Evolutionary conservation across 2,888 invertebrate species (phyloP), one percentile per base, ranked within the genome.

Genomic region (Tillus elongatus): DNA sequence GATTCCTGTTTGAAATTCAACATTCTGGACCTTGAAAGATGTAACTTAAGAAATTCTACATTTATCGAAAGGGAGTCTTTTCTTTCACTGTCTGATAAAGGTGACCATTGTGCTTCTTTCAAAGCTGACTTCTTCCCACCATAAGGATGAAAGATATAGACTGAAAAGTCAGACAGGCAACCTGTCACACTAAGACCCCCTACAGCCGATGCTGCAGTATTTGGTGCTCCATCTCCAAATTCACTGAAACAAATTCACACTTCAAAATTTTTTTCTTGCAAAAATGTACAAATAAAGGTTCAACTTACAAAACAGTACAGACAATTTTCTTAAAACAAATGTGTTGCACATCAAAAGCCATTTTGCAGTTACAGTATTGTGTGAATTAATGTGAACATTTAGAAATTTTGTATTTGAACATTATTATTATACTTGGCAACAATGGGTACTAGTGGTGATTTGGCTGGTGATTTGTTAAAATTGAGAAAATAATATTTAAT

Each of bases 121-220:
- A 72, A 52, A 4, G 82, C 81, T 34, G 84, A 75, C 64, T 90
- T 90, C 64, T 91, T 91, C 33, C 85, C 86, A 4, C 95, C 95
- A 61, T 96, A 98, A 0, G 97, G 97, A 69, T 97, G 97, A 70
- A 96, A 98, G 56, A 98, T 91, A 66, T 92, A 95, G 2, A 98
- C 85, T 2, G 92, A 93, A 69, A 98, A 98, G 67, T 96, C 95
- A 0, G 93, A 90, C 41, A 98, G 73, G 55, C 92, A 93, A 1
- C 93, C 95, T 0, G 96, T 97, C 3, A 98, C 89, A 63, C 95
- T 91, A 2, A 91, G 70, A 0, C 91, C 90, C 15, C 89, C 90
- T 54, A 81, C 78, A 0, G 83, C 82, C 2, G 81, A 77, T 0
- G 78, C 75, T 0, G 75, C 74, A 11, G 64, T 70, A 3, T 70